Evolutionary conservation across 2,888 invertebrate genomes (phyloP).

Genomic region (Xestia c-nigrum): DNA sequence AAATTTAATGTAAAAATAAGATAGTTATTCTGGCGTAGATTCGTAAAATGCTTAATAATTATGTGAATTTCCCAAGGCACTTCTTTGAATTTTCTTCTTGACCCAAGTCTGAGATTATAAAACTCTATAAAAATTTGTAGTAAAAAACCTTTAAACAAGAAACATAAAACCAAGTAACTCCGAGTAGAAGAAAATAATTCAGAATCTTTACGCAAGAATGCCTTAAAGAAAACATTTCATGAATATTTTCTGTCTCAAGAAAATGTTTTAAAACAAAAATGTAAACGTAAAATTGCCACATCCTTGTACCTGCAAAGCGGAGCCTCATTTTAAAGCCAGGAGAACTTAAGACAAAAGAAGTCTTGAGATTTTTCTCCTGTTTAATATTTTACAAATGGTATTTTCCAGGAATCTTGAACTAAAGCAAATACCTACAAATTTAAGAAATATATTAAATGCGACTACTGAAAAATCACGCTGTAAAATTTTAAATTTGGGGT

Average conservation of each 20-base stretch:
- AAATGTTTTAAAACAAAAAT: slow-evolving; percentile 50
- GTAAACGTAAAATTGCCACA: slow-evolving; percentile 55
- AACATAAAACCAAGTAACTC: slow-evolving; percentile 15
- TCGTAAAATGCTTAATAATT: slow-evolving; percentile 12
- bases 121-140: slow-evolving; percentile 4
- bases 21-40: background rate
- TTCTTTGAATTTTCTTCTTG: slow-evolving; percentile 5
- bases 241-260: slow-evolving; percentile 40
- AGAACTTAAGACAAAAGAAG: slow-evolving; percentile 90
- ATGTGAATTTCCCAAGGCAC: background rate
- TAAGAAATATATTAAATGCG: background rate
- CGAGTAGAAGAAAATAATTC: slow-evolving; percentile 16
- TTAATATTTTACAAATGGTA: slow-evolving; percentile 25
- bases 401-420: slow-evolving; percentile 11
- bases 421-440: background rate
- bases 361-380: slow-evolving; percentile 39
- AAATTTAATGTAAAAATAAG: background rate
- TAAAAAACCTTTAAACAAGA: slow-evolving; percentile 29
- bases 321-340: slow-evolving; percentile 83
- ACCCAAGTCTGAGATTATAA: slow-evolving; percentile 1
- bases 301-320: slow-evolving; percentile 47
- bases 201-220: slow-evolving; percentile 32
- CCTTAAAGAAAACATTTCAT: slow-evolving; percentile 44
- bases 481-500: too few species aligned
- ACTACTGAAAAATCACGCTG: too few species aligned